Evolutionary conservation across 2,888 invertebrate genomes (phyloP).

Genomic region (Sericinus montela): DNA sequence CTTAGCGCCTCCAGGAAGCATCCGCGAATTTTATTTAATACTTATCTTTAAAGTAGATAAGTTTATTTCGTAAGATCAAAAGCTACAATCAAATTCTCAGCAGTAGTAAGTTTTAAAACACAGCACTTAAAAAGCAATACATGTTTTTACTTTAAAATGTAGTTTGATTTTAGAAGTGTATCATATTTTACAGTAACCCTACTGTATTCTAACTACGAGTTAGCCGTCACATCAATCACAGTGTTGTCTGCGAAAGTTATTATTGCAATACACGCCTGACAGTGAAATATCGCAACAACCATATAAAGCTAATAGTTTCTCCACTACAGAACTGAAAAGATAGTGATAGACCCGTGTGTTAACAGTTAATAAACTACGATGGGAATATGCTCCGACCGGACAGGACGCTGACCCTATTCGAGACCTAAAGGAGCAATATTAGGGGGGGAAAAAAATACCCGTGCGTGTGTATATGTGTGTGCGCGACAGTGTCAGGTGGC

Average conservation of each 20-base stretch:
- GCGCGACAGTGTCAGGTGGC: constrained; percentile 68
- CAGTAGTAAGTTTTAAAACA: too few relatives aligned
- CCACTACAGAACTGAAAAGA: constrained; percentile 17
- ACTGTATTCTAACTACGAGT: constrained; percentile 4
- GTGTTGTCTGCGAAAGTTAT: constrained; percentile 12
- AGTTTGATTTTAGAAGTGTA: background rate
- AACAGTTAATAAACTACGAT: constrained; percentile 46
- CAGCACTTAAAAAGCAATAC: too few relatives aligned
- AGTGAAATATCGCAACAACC: constrained; percentile 46
- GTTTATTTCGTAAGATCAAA: background rate
- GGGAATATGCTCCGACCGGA: constrained; percentile 58
- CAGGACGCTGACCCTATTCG: constrained; percentile 68
- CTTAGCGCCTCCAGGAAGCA: constrained; percentile 5
- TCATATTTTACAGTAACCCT: background rate
- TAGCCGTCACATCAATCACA: constrained; percentile 12
- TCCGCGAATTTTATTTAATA: background rate
- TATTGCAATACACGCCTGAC: constrained; percentile 16
- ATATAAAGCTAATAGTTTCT: constrained; percentile 18
- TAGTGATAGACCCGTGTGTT: constrained; percentile 30
- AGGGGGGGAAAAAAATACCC: constrained; percentile 24
- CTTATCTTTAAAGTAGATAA: background rate
- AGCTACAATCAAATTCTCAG: too few relatives aligned
- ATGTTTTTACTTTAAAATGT: background rate
- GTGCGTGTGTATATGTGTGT: constrained; percentile 47
- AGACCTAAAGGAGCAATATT: constrained; percentile 41